Percentiles rank a stretch among this genome's conserved stretches.
Conservation (phyloP, 2,888 invertebrate genomes). For the Callosobruchus maculatus region DNA sequence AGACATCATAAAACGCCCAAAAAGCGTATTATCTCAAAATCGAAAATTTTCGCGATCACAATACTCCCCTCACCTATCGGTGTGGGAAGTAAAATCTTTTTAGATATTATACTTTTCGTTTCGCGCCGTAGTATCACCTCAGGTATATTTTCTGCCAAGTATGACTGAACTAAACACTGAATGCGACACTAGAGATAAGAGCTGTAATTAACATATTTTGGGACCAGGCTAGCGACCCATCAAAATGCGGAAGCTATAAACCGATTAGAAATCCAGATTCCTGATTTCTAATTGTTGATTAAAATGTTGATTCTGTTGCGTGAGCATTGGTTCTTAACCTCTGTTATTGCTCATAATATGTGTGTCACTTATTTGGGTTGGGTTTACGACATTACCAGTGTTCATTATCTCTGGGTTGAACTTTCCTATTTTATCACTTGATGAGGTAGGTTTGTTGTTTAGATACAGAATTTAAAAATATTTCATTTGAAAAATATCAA, state of each 20-base stretch:
- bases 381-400: background rate
- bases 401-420: background rate
- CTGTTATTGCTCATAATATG: background rate
- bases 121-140: too few species aligned
- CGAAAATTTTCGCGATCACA: too few species aligned
- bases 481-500: too few species aligned
- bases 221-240: background rate
- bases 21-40: too few species aligned
- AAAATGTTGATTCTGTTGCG: background rate
- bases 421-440: background rate
- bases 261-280: background rate
- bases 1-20: too few species aligned
- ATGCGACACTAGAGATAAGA: background rate
- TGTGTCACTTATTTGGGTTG: background rate
- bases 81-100: too few species aligned
- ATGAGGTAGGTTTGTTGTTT: too few species aligned
- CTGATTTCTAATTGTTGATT: background rate
- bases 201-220: background rate
- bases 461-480: too few species aligned
- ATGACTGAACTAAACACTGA: background rate
- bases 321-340: background rate
- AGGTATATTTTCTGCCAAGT: background rate
- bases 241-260: background rate
- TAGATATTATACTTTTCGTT: too few species aligned
- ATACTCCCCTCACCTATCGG: too few species aligned